Percentiles rank a stretch among this genome's conserved stretches.
Evolutionary conservation across 2,113 vertebrate species (phyloP).

Genomic region (Odocoileus hemionus): DNA sequence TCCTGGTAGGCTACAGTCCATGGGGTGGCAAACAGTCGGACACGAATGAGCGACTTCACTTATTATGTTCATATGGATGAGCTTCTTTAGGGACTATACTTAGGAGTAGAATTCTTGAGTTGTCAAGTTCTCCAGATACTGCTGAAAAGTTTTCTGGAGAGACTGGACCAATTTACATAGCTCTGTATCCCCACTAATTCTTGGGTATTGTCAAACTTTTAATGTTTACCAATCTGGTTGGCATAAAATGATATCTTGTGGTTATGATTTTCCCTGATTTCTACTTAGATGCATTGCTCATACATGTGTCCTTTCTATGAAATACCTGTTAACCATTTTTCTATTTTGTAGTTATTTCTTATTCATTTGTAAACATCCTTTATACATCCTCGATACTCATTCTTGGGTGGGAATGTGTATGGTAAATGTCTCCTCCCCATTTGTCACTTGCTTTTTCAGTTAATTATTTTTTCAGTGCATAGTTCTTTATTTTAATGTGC

Average conservation of each 20-base stretch:
- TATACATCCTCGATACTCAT: background rate
- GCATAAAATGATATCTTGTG: background rate
- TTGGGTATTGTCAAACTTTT: background rate
- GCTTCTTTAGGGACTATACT: background rate
- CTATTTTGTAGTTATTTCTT: background rate
- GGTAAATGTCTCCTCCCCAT: background rate
- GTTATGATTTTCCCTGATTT: background rate
- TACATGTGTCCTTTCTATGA: background rate
- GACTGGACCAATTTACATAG: background rate
- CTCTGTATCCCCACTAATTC: background rate
- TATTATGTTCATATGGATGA: background rate
- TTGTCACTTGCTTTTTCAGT: background rate
- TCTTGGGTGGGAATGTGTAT: background rate
- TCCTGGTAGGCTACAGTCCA: no score
- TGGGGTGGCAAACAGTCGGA: no score
- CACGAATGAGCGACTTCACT: no score
- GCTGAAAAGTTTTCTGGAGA: background rate
- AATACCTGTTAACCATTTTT: background rate
- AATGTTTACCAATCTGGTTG: background rate
- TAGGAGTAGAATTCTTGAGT: background rate
- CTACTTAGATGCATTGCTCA: background rate
- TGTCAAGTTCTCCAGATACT: background rate
- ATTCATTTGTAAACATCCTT: background rate
- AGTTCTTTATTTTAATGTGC: background rate
- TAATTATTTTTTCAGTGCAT: background rate